Evolutionary conservation across 1,140 invertebrate genomes (phyloP).

Genomic region (Panagrolaimus sp.): DNA sequence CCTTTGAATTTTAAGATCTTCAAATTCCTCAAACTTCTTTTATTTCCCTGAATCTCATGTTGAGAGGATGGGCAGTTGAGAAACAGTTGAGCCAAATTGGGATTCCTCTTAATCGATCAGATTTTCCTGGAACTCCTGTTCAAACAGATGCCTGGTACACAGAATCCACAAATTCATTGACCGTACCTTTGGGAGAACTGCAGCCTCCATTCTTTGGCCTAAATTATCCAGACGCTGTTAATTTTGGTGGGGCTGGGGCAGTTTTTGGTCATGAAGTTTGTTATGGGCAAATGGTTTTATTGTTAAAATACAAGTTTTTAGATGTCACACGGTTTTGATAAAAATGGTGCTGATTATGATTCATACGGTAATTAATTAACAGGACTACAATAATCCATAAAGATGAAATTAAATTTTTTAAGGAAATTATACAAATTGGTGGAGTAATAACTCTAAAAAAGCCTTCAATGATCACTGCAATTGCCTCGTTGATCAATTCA

Average conservation of each 20-base stretch:
- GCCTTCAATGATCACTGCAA: slow-evolving; percentile 18
- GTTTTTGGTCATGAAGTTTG: slow-evolving; percentile 23
- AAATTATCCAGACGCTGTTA: slow-evolving; percentile 21
- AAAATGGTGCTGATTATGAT: slow-evolving; percentile 19
- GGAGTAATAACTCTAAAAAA: slow-evolving; percentile 11
- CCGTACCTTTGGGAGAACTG: slow-evolving; percentile 24
- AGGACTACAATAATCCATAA: no score
- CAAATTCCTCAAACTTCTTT: slow-evolving; percentile 22
- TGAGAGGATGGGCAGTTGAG: slow-evolving; percentile 23
- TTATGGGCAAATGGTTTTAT: no score
- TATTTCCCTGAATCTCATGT: slow-evolving; percentile 27
- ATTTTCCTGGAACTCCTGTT: slow-evolving; percentile 24
- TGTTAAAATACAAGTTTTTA: no score
- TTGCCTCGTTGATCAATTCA: slow-evolving; percentile 29
- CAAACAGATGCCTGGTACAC: slow-evolving; percentile 29
- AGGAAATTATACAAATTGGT: slow-evolving; percentile 21
- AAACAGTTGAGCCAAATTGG: slow-evolving; percentile 20
- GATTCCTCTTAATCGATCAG: slow-evolving; percentile 8
- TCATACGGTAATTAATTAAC: slow-evolving; percentile 9
- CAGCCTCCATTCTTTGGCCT: slow-evolving; percentile 23
- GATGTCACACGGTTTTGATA: slow-evolving; percentile 32
- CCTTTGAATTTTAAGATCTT: neutral
- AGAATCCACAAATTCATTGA: slow-evolving; percentile 20
- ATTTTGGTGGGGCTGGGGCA: slow-evolving; percentile 27
- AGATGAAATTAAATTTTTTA: no score